Base-by-base conservation (phyloP, 2,888 invertebrate species). In the Acanthosepion pharaonis region DNA sequence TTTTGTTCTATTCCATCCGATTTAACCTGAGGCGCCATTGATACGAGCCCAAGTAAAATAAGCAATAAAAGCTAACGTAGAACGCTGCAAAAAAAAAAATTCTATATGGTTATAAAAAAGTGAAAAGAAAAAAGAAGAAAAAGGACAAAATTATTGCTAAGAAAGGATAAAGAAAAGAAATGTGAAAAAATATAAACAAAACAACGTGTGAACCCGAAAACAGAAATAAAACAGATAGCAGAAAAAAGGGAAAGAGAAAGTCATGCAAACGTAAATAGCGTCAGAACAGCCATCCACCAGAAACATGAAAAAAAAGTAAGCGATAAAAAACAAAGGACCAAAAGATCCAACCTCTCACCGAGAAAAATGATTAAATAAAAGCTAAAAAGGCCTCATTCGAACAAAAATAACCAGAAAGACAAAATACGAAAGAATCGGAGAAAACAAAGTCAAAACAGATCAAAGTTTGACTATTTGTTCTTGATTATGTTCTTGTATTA, bases 21-120 rank as follows among this genome's bases (percentile, higher is more conserved):
- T 78, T 78, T 78, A n/a, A 78, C 78, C 78, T 78, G 11, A 78
- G 78, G 78, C 78, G 78, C 78, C 78, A 78, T 78, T n/a, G 78
- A 78, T 78, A 78, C 78, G 78, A 78, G 18, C 78, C n/a, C n/a
- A 33, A 78, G 78, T n/a, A 78, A 78, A 78, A 78, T 33, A 33
- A 78, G 78, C 78, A 78, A 78, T 78, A 78, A 78, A 78, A 78
- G n/a, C 78, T 78, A 78, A n/a, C 78, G 78, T 78, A 78, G 78
- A n/a, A 78, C 78, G 78, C 78, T 33, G 28, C 3, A 2, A n/a
- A 15, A n/a, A n/a, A 15, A n/a, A 33, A 18, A n/a, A n/a, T n/a
- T 78, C 15, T 78, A n/a, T 15, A 78, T 78, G 78, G 78, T 6
- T 33, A 78, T 33, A n/a, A 11, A 78, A n/a, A 9, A 78, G 9